phyloP scores from a whole-genome alignment of 2,888 invertebrate genomes.

The Drosophila mayaguana region DNA sequence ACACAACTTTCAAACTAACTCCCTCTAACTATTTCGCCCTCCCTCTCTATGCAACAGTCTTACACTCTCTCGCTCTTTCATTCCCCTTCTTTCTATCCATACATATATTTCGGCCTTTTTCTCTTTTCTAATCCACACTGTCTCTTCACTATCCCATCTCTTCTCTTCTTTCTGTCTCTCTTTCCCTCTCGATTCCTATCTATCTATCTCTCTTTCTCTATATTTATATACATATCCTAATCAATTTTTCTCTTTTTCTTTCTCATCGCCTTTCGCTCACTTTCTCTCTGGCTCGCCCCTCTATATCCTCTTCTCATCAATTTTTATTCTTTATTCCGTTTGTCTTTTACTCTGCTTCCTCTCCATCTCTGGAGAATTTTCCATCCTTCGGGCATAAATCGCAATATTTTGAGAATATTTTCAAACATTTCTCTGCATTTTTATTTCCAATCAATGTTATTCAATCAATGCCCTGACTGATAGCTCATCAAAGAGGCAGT shows the following conservation, averaged over 20 bases:
- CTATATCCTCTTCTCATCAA: background rate
- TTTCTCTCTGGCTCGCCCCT: background rate
- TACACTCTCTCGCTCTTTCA: too few species aligned
- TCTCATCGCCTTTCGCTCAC: background rate
- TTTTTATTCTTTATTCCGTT: too few species aligned
- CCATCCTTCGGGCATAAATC: background rate
- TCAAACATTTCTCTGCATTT: background rate
- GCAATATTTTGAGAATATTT: background rate
- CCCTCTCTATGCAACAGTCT: too few species aligned
- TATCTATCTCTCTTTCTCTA: background rate
- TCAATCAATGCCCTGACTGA: conserved; percentile 28
- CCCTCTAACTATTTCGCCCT: too few species aligned
- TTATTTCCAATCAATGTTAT: conserved; percentile 9
- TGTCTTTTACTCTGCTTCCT: background rate
- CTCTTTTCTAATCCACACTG: too few species aligned
- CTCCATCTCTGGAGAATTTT: background rate
- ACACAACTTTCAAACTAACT: too few species aligned
- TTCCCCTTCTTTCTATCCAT: too few species aligned
- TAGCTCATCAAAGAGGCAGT: conserved; percentile 23
- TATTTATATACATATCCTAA: too few species aligned
- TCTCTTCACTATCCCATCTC: too few species aligned
- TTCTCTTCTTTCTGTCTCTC: background rate
- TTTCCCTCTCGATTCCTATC: background rate
- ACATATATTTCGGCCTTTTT: too few species aligned
- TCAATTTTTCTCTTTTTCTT: background rate